Evolutionary conservation across 2,888 invertebrate genomes (phyloP), one percentile per base, ranked within the genome.

Genomic region (Aporophyla lueneburgensis): DNA sequence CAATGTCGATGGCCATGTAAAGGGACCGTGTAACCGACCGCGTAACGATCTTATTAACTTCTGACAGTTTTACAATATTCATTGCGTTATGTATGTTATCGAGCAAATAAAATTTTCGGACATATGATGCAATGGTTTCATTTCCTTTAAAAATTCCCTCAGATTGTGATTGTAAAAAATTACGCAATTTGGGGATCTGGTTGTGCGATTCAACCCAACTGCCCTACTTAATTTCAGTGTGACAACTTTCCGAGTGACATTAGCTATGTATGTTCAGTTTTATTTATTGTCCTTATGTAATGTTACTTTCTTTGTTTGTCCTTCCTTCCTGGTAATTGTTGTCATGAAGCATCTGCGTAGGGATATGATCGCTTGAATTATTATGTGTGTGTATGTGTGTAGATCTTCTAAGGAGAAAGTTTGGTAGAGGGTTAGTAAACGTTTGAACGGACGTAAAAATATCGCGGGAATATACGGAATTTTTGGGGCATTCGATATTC

Each of bases 221-320:
- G 21, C 6, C 46, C 66, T 33, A 70, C n/a, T 67, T 16, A 12
- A 49, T 70, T 67, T 49, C 16, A 33, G 5, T 67, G 70, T 19
- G 33, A 19, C 68, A 67, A 33, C 33, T 19, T 61, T n/a, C 14
- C 43, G 7, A 58, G 21, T 49, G 24, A 14, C 71, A 14, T 19
- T 5, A 19, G 24, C 24, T 51, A 33, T 54, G 19, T 58, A 40
- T 54, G 56, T 70, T 78, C 68, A 69, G 56, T 53, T 53, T 63
- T 70, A 70, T 81, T 83, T 83, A 77, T 82, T 33, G 54, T 68
- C 63, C 9, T 24, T 1, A 5, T 27, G 33, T 54, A 33, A 43
- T 80, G 40, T 75, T 49, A 33, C 27, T 43, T 9, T 63, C 10
- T 66, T 80, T 67, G 14, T 70, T 81, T 71, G 40, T 49, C 66